Evolutionary conservation across 1,140 invertebrate species (phyloP).

Genomic region (Grapholita molesta): DNA sequence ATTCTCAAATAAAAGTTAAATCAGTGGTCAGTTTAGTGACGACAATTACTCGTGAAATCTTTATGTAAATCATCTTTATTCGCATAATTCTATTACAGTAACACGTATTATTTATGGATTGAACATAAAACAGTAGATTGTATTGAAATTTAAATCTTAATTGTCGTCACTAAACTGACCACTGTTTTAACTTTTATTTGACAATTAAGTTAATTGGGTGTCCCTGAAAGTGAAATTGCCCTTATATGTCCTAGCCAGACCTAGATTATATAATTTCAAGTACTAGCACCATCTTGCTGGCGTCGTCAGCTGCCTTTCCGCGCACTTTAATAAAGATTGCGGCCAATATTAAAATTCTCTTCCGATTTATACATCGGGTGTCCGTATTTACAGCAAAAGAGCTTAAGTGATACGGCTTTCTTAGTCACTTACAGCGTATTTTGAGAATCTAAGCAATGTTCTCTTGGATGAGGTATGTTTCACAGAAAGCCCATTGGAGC

Average conservation of each 20-base stretch:
- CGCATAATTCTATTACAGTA: too few relatives aligned
- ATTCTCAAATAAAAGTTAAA: too few relatives aligned
- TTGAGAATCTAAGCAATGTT: background rate
- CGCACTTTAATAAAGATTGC: constrained; percentile 52
- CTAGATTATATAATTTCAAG: background rate
- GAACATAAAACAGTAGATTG: too few relatives aligned
- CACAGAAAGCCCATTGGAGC: background rate
- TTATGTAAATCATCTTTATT: too few relatives aligned
- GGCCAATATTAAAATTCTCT: constrained; percentile 56
- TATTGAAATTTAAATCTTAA: too few relatives aligned
- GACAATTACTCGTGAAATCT: too few relatives aligned
- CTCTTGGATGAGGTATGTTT: background rate
- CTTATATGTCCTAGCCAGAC: background rate
- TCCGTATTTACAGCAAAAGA: background rate
- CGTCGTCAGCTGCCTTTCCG: constrained; percentile 21
- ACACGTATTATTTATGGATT: too few relatives aligned
- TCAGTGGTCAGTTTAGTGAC: too few relatives aligned
- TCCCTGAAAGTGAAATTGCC: too few relatives aligned
- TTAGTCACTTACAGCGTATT: background rate
- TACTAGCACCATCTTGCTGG: background rate
- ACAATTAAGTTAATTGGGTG: too few relatives aligned
- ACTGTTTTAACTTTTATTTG: too few relatives aligned
- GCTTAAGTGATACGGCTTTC: background rate
- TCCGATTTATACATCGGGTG: background rate
- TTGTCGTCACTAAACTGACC: too few relatives aligned